Percentiles rank a stretch among this genome's conserved stretches.
Conservation (phyloP, 1,140 invertebrate species). For the Aphidius ervi region DNA sequence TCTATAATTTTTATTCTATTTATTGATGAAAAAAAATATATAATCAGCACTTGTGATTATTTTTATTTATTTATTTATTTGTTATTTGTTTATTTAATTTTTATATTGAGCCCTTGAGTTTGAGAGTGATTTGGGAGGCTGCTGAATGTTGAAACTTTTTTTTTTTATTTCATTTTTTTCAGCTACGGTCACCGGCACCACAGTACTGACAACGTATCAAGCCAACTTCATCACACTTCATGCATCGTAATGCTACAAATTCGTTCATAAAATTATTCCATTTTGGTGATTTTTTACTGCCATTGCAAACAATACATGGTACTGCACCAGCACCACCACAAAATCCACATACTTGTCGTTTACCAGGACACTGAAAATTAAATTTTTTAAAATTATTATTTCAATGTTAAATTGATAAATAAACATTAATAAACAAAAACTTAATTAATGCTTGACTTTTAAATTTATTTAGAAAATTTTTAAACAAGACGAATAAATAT, state of each 20-base stretch:
- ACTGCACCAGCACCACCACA: constrained; percentile 89
- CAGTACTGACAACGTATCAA: constrained; percentile 77
- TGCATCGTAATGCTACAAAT: constrained; percentile 92
- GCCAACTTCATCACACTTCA: constrained; percentile 93
- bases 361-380: constrained; percentile 68
- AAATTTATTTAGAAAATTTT: too few species aligned
- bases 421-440: not conserved
- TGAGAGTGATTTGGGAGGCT: too few species aligned
- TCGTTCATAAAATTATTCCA: constrained; percentile 91
- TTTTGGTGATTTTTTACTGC: constrained; percentile 91
- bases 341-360: constrained; percentile 72
- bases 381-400: constrained; percentile 10
- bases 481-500: too few species aligned
- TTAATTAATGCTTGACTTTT: too few species aligned
- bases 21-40: too few species aligned
- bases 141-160: too few species aligned
- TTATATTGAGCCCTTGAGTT: too few species aligned
- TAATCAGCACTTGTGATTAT: too few species aligned
- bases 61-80: too few species aligned
- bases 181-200: not conserved
- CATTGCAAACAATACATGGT: constrained; percentile 86
- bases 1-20: too few species aligned
- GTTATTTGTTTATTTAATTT: too few species aligned
- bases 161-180: too few species aligned
- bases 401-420: not conserved